These are phyloP conservation scores for Syngnathoides biaculeatus DNA, from an alignment of 2,113 vertebrate species.

Conservation along the genomic window DNA sequence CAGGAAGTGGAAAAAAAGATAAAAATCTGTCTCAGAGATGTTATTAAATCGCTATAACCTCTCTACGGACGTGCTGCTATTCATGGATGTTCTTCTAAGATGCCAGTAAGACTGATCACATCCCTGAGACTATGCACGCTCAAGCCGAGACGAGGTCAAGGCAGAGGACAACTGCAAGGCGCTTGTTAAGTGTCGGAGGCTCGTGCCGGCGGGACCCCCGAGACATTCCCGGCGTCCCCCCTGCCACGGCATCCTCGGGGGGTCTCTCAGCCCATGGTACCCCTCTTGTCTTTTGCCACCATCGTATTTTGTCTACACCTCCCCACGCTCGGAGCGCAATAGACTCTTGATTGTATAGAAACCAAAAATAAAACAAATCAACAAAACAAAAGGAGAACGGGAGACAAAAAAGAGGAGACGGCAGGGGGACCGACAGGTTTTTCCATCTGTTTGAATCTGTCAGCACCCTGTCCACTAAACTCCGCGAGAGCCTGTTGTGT, in stretches of 20 bases:
- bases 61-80: neutral
- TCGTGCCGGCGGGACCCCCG: constrained; percentile 71
- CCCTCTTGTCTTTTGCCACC: constrained; percentile 49
- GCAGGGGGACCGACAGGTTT: constrained; percentile 13
- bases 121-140: constrained; percentile 54
- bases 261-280: constrained; percentile 45
- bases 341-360: constrained; percentile 59
- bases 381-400: constrained; percentile 37
- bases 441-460: constrained; percentile 62
- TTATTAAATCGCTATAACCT: constrained; percentile 9
- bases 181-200: constrained; percentile 74
- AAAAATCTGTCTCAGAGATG: no score
- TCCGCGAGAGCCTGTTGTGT: constrained; percentile 5
- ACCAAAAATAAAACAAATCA: constrained; percentile 68
- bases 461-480: constrained; percentile 30
- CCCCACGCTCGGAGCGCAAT: constrained; percentile 25
- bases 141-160: constrained; percentile 68
- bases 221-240: constrained; percentile 68
- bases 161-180: constrained; percentile 69
- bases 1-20: neutral
- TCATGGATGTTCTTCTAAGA: constrained; percentile 45
- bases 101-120: constrained; percentile 57
- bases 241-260: constrained; percentile 53
- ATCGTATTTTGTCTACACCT: constrained; percentile 69
- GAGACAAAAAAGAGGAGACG: constrained; percentile 29